phyloP scores from a whole-genome alignment of 2,113 vertebrate species.

The Nyctereutes procyonoides region DNA sequence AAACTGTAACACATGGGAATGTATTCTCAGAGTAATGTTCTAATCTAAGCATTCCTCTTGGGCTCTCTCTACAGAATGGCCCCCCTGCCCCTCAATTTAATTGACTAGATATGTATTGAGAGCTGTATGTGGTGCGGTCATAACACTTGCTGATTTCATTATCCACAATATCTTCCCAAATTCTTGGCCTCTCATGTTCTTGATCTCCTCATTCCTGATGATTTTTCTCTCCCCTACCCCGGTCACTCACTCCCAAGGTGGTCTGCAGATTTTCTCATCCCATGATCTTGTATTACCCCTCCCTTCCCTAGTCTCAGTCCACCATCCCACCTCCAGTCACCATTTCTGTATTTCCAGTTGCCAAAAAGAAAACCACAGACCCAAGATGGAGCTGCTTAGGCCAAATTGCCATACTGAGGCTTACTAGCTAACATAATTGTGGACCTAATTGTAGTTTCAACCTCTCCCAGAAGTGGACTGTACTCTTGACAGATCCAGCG shows the following conservation, averaged over 20 bases:
- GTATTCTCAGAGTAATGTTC: background rate
- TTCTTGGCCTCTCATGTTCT: background rate
- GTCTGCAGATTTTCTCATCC: background rate
- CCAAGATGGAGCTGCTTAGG: background rate
- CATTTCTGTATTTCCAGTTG: background rate
- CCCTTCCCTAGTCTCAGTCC: background rate
- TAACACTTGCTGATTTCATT: background rate
- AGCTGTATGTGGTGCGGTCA: too few species aligned
- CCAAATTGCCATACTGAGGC: background rate
- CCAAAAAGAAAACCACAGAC: background rate
- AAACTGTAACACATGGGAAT: background rate
- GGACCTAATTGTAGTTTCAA: background rate
- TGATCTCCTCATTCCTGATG: background rate
- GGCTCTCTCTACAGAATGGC: background rate
- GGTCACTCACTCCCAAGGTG: background rate
- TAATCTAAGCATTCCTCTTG: background rate
- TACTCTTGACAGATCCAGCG: background rate
- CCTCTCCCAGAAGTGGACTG: background rate
- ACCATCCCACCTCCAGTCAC: background rate
- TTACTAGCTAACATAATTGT: background rate
- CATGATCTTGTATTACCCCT: background rate
- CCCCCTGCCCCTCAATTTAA: background rate
- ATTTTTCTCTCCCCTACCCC: background rate
- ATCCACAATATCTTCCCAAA: background rate
- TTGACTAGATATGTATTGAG: background rate